Evolutionary conservation across 2,113 vertebrate genomes (phyloP).

Genomic region (Asarcornis scutulata): DNA sequence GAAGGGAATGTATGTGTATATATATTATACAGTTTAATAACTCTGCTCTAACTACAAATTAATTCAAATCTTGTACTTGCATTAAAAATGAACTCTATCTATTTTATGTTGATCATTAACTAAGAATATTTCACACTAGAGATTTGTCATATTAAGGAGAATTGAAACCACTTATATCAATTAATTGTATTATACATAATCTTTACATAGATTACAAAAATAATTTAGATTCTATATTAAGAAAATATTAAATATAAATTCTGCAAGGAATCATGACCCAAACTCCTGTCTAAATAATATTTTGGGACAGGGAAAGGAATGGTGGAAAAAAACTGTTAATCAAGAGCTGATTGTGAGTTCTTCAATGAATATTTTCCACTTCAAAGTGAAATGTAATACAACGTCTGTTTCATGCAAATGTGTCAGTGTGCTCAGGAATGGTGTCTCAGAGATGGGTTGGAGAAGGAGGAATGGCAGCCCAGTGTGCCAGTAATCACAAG

Average conservation of each 20-base stretch:
- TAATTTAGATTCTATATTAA: constrained; percentile 80
- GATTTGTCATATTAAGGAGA: constrained; percentile 88
- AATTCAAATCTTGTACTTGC: constrained; percentile 87
- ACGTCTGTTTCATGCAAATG: neutral
- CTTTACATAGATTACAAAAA: constrained; percentile 85
- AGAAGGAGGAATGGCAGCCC: neutral
- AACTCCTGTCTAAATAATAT: constrained; percentile 36
- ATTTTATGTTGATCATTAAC: constrained; percentile 91
- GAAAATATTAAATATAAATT: constrained; percentile 78
- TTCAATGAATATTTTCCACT: neutral
- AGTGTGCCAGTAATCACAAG: neutral
- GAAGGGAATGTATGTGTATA: constrained; percentile 8
- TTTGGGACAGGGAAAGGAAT: neutral
- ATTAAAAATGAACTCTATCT: constrained; percentile 89
- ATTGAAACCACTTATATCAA: constrained; percentile 88
- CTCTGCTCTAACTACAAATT: constrained; percentile 80
- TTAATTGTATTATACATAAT: constrained; percentile 87
- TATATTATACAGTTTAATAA: constrained; percentile 76
- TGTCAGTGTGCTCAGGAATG: neutral
- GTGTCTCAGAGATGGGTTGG: neutral
- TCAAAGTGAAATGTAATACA: neutral
- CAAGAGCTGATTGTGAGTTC: neutral
- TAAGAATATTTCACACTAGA: constrained; percentile 87
- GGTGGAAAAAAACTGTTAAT: neutral
- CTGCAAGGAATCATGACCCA: constrained; percentile 56